Conservation (phyloP, 2,888 invertebrate genomes). For the Chelonus formosanus region DNA sequence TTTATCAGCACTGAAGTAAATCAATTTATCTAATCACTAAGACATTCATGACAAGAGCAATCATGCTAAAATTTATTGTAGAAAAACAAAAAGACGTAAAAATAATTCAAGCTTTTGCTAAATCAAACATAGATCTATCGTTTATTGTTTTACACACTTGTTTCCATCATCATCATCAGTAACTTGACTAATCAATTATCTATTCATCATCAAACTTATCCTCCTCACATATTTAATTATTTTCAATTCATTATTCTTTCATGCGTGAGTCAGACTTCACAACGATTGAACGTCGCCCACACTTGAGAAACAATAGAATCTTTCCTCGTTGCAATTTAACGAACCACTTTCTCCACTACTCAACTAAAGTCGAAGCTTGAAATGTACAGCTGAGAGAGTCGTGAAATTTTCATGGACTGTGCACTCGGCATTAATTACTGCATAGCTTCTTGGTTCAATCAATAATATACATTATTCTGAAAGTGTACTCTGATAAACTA, state of each 20-base stretch:
- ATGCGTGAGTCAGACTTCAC: neutral
- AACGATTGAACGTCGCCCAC: neutral
- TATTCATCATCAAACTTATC: constrained; percentile 9
- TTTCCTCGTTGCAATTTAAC: constrained; percentile 14
- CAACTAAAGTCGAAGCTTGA: neutral
- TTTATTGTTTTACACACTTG: neutral
- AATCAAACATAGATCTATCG: too few species aligned
- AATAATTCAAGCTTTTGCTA: too few species aligned
- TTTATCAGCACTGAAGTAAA: too few species aligned
- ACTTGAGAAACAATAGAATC: constrained; percentile 15
- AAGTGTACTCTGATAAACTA: neutral
- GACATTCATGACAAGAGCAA: too few species aligned
- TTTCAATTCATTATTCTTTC: neutral
- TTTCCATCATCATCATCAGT: neutral
- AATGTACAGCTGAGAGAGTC: constrained; percentile 11
- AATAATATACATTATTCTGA: neutral
- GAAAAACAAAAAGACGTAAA: too few species aligned
- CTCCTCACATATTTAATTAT: constrained; percentile 2
- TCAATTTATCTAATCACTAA: too few species aligned
- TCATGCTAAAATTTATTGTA: too few species aligned
- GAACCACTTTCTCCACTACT: constrained; percentile 25
- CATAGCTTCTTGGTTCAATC: neutral
- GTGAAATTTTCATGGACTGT: constrained; percentile 28
- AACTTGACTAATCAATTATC: constrained; percentile 8
- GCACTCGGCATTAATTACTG: constrained; percentile 30